phyloP scores from a whole-genome alignment of 1,140 invertebrate genomes.

The Sinonovacula constricta region DNA sequence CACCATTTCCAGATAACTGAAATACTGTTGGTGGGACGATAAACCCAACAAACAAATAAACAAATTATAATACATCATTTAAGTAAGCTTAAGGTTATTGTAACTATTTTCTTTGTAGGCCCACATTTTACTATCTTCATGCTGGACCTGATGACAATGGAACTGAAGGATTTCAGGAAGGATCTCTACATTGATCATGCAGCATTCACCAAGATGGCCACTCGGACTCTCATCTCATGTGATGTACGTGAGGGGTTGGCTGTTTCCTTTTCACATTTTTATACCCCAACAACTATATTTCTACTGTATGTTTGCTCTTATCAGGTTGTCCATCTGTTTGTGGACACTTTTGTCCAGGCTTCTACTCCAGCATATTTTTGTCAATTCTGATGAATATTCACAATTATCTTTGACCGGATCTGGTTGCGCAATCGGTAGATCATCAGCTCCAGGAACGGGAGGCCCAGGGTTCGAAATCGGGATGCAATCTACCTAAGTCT shows the following conservation, averaged over 20 bases:
- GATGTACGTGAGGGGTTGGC: conserved; percentile 60
- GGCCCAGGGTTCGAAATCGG: no score
- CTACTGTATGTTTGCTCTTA: neutral
- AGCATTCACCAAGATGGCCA: conserved; percentile 40
- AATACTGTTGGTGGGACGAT: no score
- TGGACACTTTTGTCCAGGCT: neutral
- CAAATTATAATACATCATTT: no score
- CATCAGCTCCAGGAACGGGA: no score
- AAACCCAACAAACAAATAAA: no score
- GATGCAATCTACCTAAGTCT: no score
- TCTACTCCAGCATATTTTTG: neutral
- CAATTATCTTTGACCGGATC: neutral
- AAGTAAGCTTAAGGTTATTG: no score
- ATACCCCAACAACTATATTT: no score
- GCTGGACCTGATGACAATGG: conserved; percentile 57
- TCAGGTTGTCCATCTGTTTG: neutral
- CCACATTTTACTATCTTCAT: conserved; percentile 60
- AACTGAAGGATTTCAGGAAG: conserved; percentile 51
- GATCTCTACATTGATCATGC: conserved; percentile 49
- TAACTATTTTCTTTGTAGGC: conserved; percentile 43
- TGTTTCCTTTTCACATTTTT: no score
- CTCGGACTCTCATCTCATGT: conserved; percentile 51
- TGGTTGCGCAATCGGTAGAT: neutral
- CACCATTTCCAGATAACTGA: no score
- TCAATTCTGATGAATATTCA: neutral